Conservation (phyloP, 2,888 invertebrate species). For the Rhagonycha lutea region DNA sequence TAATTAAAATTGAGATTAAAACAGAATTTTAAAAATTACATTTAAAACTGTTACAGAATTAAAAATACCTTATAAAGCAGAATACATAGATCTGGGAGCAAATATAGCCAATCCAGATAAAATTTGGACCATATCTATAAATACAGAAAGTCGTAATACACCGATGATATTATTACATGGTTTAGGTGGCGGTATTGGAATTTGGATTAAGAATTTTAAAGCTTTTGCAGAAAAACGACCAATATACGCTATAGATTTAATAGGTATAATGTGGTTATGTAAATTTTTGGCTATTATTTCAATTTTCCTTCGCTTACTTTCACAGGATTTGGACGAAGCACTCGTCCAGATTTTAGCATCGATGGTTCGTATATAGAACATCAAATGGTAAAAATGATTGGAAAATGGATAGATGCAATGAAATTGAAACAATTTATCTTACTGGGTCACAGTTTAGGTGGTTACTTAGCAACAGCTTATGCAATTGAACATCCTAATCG, state of each 20-base stretch:
- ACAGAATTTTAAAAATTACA: not conserved
- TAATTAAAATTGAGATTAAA: constrained; percentile 38
- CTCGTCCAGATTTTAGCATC: constrained; percentile 79
- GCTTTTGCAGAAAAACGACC: constrained; percentile 75
- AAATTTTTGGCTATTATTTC: not conserved
- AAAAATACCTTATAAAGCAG: constrained; percentile 40
- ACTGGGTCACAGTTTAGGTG: constrained; percentile 92
- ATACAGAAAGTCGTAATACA: constrained; percentile 64
- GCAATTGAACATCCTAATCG: constrained; percentile 82
- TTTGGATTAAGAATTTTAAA: constrained; percentile 92
- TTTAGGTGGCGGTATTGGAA: constrained; percentile 87
- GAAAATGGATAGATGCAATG: constrained; percentile 91
- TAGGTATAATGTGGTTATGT: not conserved
- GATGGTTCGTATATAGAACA: constrained; percentile 80
- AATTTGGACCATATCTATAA: constrained; percentile 67
- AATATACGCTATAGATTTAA: not conserved
- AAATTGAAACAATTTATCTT: constrained; percentile 83
- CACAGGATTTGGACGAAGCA: constrained; percentile 90
- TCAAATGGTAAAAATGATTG: constrained; percentile 89
- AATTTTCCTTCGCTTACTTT: constrained; percentile 83
- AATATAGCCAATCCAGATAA: constrained; percentile 62
- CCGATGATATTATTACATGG: constrained; percentile 94
- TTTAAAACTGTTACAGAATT: not conserved
- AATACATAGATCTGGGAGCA: constrained; percentile 59
- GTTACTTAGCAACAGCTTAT: constrained; percentile 85